These are phyloP conservation scores for Sclerodermus sp. DNA, from an alignment of 2,888 invertebrate genomes.

Conservation along the genomic window DNA sequence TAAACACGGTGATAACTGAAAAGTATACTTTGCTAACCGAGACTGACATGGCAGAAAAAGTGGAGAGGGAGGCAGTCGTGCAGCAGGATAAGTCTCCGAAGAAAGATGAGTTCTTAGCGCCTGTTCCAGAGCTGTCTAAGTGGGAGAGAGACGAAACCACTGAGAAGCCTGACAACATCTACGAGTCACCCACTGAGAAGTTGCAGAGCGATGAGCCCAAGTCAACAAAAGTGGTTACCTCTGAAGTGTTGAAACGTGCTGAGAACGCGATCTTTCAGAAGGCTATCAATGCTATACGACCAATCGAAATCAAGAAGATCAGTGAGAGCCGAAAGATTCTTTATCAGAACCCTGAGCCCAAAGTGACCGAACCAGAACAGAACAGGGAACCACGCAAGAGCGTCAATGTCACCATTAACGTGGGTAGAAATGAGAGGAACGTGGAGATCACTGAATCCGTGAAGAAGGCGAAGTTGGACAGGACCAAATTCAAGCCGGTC, in stretches of 20 bases:
- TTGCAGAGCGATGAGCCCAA: slow-evolving; percentile 41
- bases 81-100: slow-evolving; percentile 41
- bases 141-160: slow-evolving; percentile 75
- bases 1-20: slow-evolving; percentile 41
- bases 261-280: slow-evolving; percentile 92
- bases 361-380: slow-evolving; percentile 36
- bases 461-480: slow-evolving; percentile 48
- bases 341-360: slow-evolving; percentile 60
- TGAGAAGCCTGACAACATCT: slow-evolving; percentile 54
- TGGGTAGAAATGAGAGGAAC: slow-evolving; percentile 51
- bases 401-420: slow-evolving; percentile 52
- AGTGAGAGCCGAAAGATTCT: slow-evolving; percentile 70
- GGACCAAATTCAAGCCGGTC: slow-evolving; percentile 47
- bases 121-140: slow-evolving; percentile 79
- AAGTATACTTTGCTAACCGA: slow-evolving; percentile 42
- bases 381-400: slow-evolving; percentile 43
- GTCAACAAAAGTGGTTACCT: slow-evolving; percentile 70
- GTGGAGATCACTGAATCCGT: slow-evolving; percentile 50
- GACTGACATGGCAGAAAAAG: slow-evolving; percentile 28
- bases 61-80: slow-evolving; percentile 25
- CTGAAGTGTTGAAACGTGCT: slow-evolving; percentile 85
- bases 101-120: slow-evolving; percentile 69
- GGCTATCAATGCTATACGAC: slow-evolving; percentile 78
- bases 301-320: slow-evolving; percentile 76
- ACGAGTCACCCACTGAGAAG: slow-evolving; percentile 58